Evolutionary conservation across 2,888 invertebrate genomes (phyloP), one percentile per base, ranked within the genome.

Genomic region (Drosophila greeni): DNA sequence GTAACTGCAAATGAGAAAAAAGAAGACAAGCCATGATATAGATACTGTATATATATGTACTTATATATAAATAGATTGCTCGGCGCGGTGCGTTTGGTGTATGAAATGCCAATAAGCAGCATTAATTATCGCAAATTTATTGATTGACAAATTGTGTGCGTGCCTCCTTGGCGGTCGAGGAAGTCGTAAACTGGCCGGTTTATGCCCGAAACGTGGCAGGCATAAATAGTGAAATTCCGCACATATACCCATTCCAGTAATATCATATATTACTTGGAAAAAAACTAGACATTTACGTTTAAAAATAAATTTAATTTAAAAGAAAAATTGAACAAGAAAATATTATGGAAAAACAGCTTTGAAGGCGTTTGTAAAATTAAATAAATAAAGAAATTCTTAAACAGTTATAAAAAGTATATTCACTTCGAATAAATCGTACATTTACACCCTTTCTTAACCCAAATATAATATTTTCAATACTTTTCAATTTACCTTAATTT

Each of bases 1-100:
- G 97, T 97, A 91, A 97, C 97, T 97, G 93, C 34, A 93, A 93
- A 84, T 77, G 76, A 66, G 80, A 73, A 73, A 40, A 67, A 67
- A 33, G 56, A 67, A 51, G 24, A 31, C 31, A 58, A 61, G 55
- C 49, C 40, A 62, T 40, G 60, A 69, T 51, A 51, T 48, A 69
- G 37, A 53, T 34, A 70, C 39, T 33, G 31, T 47, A 31, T 18
- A 45, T 23, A 47, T 34, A 31, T 20, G 16, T 26, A 42, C n/a
- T n/a, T 52, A 26, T 18, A 54, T 26, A 51, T 39, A 37, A 11
- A 37, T 37, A 55, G 37, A 45, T 60, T 62, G 40, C 5, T 40
- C 5, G 40, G 24, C 51, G 40, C 58, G 36, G 34, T 54, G 54
- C 45, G 54, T 9, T 51, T 55, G 71, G 72, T 78, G 62, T 70